Conservation (phyloP, 2,888 invertebrate species). For the Caenorhabditis wallacei region DNA sequence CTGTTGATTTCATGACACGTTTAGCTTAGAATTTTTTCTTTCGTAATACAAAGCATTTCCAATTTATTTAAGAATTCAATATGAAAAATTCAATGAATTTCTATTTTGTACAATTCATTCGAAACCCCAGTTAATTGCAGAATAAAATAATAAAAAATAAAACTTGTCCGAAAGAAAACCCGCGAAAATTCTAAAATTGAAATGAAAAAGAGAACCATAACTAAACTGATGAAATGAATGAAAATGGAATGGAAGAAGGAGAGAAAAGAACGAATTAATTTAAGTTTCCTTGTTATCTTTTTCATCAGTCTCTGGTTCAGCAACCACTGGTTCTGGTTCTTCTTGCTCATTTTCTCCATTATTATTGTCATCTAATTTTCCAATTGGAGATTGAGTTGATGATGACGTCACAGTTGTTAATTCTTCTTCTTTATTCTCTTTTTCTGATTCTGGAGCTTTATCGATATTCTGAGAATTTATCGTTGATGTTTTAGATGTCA, state of each 20-base stretch:
- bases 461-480: background rate
- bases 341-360: slow-evolving; percentile 43
- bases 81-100: slow-evolving; percentile 8
- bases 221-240: slow-evolving; percentile 14
- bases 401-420: slow-evolving; percentile 17
- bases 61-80: too few relatives aligned
- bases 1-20: slow-evolving; percentile 58
- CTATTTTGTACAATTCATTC: slow-evolving; percentile 11
- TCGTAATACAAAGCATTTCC: slow-evolving; percentile 16
- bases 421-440: slow-evolving; percentile 10
- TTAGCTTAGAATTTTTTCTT: slow-evolving; percentile 27
- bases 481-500: background rate
- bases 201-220: background rate
- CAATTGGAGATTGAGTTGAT: slow-evolving; percentile 37
- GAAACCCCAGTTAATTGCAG: background rate
- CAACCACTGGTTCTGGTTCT: slow-evolving; percentile 38
- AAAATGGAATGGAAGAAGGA: slow-evolving; percentile 20
- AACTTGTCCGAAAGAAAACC: slow-evolving; percentile 50
- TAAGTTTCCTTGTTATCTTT: slow-evolving; percentile 48
- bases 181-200: slow-evolving; percentile 28
- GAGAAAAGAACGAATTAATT: slow-evolving; percentile 2
- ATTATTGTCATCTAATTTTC: slow-evolving; percentile 47
- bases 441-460: background rate
- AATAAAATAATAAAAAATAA: slow-evolving; percentile 29
- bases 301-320: slow-evolving; percentile 22